Evolutionary conservation across 1,140 invertebrate genomes (phyloP).

Genomic region (Drosophila yakuba): DNA sequence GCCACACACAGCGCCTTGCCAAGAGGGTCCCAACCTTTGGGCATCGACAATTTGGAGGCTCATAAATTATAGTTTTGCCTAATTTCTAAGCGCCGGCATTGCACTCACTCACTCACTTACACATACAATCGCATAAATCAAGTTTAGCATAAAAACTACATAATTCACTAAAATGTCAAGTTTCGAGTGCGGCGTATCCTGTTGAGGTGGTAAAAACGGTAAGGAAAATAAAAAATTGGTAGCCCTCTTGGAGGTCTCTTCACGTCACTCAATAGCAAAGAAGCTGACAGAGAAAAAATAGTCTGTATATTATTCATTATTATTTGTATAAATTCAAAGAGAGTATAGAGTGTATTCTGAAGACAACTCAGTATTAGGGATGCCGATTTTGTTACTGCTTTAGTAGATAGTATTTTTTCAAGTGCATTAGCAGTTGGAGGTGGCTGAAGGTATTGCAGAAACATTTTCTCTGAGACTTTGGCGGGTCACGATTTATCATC

Average conservation of each 20-base stretch:
- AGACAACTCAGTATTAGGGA: no score
- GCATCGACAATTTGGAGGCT: conserved; percentile 40
- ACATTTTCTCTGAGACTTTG: conserved; percentile 68
- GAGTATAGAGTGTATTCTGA: no score
- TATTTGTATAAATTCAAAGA: no score
- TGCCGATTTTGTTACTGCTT: no score
- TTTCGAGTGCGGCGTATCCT: conserved; percentile 34
- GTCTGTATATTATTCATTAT: no score
- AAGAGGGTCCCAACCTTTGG: conserved; percentile 41
- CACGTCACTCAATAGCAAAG: conserved; percentile 67
- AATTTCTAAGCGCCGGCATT: conserved; percentile 55
- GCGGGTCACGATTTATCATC: conserved; percentile 80
- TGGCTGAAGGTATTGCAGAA: conserved; percentile 40
- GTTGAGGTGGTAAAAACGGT: conserved; percentile 10
- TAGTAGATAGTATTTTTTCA: background rate
- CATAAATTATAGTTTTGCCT: conserved; percentile 75
- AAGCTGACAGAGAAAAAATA: conserved; percentile 32
- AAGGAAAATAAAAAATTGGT: conserved; percentile 41
- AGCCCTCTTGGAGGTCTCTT: conserved; percentile 57
- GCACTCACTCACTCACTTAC: conserved; percentile 6
- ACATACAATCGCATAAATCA: conserved; percentile 55
- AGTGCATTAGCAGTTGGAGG: conserved; percentile 12
- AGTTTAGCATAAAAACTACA: conserved; percentile 71
- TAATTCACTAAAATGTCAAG: conserved; percentile 79
- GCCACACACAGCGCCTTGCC: conserved; percentile 36